Percentiles rank a stretch among this genome's conserved stretches.
Conservation (phyloP, 2,888 invertebrate species). For the Dryocosmus kuriphilus region DNA sequence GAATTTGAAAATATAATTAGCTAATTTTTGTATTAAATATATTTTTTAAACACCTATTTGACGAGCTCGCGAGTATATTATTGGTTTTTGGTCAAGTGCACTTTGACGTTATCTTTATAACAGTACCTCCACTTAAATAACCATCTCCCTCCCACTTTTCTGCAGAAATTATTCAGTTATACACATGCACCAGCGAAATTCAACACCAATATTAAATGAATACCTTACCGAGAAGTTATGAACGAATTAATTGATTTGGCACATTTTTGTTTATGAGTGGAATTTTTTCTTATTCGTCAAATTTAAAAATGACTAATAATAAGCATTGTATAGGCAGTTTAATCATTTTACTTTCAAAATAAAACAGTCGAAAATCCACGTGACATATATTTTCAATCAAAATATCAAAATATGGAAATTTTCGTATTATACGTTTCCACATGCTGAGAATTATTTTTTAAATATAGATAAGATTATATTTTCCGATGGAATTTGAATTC, state of each 20-base stretch:
- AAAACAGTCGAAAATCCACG: no score
- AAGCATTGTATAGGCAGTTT: no score
- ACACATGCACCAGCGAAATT: background rate
- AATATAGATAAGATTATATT: no score
- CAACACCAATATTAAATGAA: background rate
- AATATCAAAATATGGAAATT: no score
- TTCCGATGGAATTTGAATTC: no score
- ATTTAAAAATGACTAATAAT: background rate
- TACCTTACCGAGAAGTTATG: background rate
- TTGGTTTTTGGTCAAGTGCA: constrained; percentile 2
- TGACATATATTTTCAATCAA: no score
- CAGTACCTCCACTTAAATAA: constrained; percentile 15
- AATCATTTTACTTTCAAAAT: no score
- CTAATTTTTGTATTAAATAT: no score
- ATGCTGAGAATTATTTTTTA: no score
- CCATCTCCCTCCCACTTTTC: constrained; percentile 11
- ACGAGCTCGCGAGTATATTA: background rate
- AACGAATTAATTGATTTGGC: background rate
- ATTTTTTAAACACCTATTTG: background rate
- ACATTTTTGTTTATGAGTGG: background rate
- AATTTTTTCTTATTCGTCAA: background rate
- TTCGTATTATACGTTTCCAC: no score
- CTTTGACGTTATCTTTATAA: constrained; percentile 1
- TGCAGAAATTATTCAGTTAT: background rate
- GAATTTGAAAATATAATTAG: no score